phyloP scores from a whole-genome alignment of 2,888 invertebrate genomes.

The Heliconius erato region DNA sequence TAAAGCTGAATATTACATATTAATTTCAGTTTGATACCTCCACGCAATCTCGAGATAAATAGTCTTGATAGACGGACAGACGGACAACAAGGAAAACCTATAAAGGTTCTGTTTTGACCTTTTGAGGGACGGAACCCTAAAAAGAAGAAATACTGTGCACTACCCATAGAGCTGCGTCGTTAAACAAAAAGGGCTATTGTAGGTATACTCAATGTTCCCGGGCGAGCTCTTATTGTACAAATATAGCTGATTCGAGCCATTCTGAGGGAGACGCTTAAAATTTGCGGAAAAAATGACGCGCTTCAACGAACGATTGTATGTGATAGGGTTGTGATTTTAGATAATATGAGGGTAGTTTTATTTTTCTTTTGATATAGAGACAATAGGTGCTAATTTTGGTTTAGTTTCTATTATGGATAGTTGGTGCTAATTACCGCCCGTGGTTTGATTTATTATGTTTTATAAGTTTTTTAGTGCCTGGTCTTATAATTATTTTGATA shows the following conservation, averaged over 20 bases:
- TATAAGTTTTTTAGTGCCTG: neutral
- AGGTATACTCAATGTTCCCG: slow-evolving; percentile 61
- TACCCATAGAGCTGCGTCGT: slow-evolving; percentile 80
- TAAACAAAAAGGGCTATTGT: slow-evolving; percentile 81
- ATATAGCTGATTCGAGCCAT: slow-evolving; percentile 79
- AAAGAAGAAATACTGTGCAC: slow-evolving; percentile 72
- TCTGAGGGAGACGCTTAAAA: slow-evolving; percentile 76
- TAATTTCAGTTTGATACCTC: too few species aligned
- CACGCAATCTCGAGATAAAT: too few species aligned
- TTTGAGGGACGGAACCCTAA: too few species aligned
- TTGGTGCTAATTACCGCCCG: neutral
- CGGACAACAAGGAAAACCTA: too few species aligned
- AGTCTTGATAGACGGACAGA: too few species aligned
- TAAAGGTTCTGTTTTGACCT: too few species aligned
- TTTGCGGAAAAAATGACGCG: slow-evolving; percentile 79
- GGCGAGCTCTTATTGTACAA: slow-evolving; percentile 78
- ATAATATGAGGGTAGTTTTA: slow-evolving; percentile 28
- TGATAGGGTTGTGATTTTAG: slow-evolving; percentile 69
- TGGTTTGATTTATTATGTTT: neutral
- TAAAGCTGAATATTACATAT: too few species aligned
- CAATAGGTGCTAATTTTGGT: slow-evolving; percentile 41
- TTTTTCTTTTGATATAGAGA: slow-evolving; percentile 29
- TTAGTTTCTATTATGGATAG: neutral
- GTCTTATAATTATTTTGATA: neutral
- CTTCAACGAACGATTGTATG: slow-evolving; percentile 59